Percentiles rank a stretch among this genome's conserved stretches.
Conservation (phyloP, 2,888 invertebrate genomes). For the Strigamia transsilvanica region DNA sequence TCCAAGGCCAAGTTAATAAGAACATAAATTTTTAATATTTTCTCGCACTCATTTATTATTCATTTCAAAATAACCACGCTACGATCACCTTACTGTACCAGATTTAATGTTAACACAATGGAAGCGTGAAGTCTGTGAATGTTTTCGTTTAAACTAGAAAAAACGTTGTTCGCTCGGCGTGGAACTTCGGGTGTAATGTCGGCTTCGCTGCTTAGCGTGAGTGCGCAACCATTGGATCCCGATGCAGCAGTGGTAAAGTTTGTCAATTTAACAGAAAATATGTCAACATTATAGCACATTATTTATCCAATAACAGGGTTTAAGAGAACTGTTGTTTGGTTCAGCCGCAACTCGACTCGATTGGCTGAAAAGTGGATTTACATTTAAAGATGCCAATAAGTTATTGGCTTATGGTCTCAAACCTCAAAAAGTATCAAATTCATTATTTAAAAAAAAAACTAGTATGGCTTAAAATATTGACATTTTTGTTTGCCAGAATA, state of each 20-base stretch:
- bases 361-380: slow-evolving; percentile 30
- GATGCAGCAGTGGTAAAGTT: background rate
- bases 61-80: background rate
- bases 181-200: background rate
- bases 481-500: background rate
- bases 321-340: slow-evolving; percentile 46
- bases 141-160: background rate
- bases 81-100: background rate
- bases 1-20: background rate
- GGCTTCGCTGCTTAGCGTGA: background rate
- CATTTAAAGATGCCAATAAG: slow-evolving; percentile 39
- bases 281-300: background rate
- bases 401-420: slow-evolving; percentile 16
- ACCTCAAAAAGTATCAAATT: slow-evolving; percentile 24
- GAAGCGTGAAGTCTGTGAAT: background rate
- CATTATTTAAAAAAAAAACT: background rate
- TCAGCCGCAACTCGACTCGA: background rate
- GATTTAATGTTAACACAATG: background rate
- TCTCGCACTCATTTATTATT: background rate
- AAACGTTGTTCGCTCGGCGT: background rate
- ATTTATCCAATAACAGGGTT: background rate
- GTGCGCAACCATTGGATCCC: background rate
- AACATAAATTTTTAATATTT: background rate
- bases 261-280: background rate
- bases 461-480: background rate